phyloP scores from a whole-genome alignment of 2,888 invertebrate species.

The Bellardia pandia region DNA sequence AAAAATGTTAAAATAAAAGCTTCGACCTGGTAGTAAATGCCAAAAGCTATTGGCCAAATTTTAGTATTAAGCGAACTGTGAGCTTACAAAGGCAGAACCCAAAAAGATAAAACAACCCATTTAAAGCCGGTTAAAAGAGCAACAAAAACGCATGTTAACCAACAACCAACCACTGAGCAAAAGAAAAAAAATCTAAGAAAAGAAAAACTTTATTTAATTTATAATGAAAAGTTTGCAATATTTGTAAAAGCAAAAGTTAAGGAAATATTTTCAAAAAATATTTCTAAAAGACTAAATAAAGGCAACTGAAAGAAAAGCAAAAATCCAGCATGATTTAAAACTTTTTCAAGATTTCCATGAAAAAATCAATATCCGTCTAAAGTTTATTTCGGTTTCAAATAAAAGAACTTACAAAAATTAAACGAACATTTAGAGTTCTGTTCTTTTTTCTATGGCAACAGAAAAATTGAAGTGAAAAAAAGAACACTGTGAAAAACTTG shows the following conservation, averaged over 20 bases:
- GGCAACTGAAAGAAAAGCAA: conserved; percentile 35
- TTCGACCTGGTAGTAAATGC: conserved; percentile 71
- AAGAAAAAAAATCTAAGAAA: neutral
- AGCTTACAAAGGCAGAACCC: conserved; percentile 74
- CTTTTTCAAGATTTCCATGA: conserved; percentile 65
- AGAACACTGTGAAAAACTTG: conserved; percentile 51
- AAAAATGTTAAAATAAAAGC: conserved; percentile 55
- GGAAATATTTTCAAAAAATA: conserved; percentile 10
- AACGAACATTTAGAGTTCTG: conserved; percentile 14
- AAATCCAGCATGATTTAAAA: conserved; percentile 38
- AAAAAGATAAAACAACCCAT: conserved; percentile 62
- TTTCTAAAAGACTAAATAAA: neutral
- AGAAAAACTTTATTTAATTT: neutral
- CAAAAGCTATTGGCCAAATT: conserved; percentile 66
- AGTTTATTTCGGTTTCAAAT: conserved; percentile 83
- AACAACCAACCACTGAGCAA: conserved; percentile 18
- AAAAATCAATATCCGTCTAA: conserved; percentile 84
- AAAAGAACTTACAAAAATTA: conserved; percentile 43
- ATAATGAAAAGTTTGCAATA: conserved; percentile 3
- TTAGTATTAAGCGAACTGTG: conserved; percentile 79
- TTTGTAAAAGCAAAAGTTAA: neutral
- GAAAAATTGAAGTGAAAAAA: conserved; percentile 17
- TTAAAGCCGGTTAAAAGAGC: conserved; percentile 73
- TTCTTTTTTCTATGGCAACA: neutral
- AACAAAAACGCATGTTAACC: conserved; percentile 61